A percentile compares a stretch with the other conserved stretches of the same genome.
Conservation (phyloP, 2,797 vertebrate genomes). For the Etheostoma nigrum region DNA sequence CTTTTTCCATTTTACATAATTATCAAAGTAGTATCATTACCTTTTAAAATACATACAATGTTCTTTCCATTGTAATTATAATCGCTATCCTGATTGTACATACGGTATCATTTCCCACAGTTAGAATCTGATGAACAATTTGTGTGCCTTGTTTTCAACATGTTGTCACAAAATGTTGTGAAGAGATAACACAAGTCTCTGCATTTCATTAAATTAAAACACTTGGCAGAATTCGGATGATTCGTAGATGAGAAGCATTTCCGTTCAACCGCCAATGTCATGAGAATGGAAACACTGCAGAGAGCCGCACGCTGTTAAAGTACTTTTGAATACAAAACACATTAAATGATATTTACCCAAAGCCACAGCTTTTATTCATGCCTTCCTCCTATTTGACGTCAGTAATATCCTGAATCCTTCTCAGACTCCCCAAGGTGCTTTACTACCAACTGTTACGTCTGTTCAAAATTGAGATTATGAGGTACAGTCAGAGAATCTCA, state of each 20-base stretch:
- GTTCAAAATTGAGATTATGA: conserved; percentile 74
- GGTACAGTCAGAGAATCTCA: conserved; percentile 71
- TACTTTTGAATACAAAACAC: conserved; percentile 55
- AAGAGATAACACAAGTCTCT: conserved; percentile 60
- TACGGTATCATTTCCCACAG: conserved; percentile 84
- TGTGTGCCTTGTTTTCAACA: conserved; percentile 62
- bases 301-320: conserved; percentile 55
- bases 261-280: conserved; percentile 59
- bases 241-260: conserved; percentile 69
- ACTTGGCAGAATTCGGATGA: conserved; percentile 65
- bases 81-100: conserved; percentile 85
- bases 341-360: conserved; percentile 52
- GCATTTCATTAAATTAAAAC: conserved; percentile 62
- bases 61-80: conserved; percentile 81
- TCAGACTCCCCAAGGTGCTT: conserved; percentile 71
- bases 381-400: conserved; percentile 30
- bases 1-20: conserved; percentile 84
- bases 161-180: conserved; percentile 63
- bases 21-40: conserved; percentile 85
- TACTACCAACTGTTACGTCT: conserved; percentile 76
- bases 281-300: conserved; percentile 71
- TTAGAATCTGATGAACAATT: conserved; percentile 75
- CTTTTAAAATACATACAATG: conserved; percentile 85
- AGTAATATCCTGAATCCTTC: conserved; percentile 60
- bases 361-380: conserved; percentile 47